These are phyloP conservation scores for Eudiplozoon nipponicum DNA, from an alignment of 2,888 invertebrate species.

Conservation along the genomic window DNA sequence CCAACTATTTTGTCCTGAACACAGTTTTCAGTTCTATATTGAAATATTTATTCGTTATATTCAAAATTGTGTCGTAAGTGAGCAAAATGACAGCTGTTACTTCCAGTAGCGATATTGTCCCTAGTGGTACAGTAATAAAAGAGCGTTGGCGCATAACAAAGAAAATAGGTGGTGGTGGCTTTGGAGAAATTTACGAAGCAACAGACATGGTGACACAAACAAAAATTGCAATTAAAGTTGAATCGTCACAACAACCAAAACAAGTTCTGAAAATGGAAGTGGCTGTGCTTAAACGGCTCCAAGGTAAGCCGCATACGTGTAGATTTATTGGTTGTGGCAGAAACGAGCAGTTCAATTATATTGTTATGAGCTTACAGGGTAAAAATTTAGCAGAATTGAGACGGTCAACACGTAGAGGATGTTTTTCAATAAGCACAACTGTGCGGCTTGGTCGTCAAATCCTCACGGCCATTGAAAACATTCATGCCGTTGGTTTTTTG, in stretches of 20 bases:
- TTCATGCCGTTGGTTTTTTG: slow-evolving; percentile 84
- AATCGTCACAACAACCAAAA: slow-evolving; percentile 82
- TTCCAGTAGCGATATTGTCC: neutral
- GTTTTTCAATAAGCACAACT: slow-evolving; percentile 81
- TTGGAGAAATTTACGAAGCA: slow-evolving; percentile 97
- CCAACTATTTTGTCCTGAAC: too few relatives aligned
- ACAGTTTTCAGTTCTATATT: too few relatives aligned
- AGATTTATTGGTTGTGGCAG: slow-evolving; percentile 92
- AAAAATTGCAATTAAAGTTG: slow-evolving; percentile 79
- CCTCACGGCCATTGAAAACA: slow-evolving; percentile 43
- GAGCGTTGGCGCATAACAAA: slow-evolving; percentile 9
- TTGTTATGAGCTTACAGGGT: slow-evolving; percentile 93
- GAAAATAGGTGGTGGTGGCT: slow-evolving; percentile 93
- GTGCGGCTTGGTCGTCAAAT: slow-evolving; percentile 73
- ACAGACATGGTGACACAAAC: slow-evolving; percentile 83
- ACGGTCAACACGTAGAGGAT: slow-evolving; percentile 61
- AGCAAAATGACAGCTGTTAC: too few relatives aligned
- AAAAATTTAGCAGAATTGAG: slow-evolving; percentile 45
- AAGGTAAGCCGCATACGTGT: slow-evolving; percentile 80
- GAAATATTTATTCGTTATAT: too few relatives aligned
- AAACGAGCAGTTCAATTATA: slow-evolving; percentile 90
- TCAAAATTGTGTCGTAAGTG: too few relatives aligned
- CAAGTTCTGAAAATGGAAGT: slow-evolving; percentile 99
- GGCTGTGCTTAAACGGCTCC: slow-evolving; percentile 59
- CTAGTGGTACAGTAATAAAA: slow-evolving; percentile 7